Evolutionary conservation across 2,888 invertebrate species (phyloP), one percentile per base, ranked within the genome.

Genomic region (Orchestes rusci): DNA sequence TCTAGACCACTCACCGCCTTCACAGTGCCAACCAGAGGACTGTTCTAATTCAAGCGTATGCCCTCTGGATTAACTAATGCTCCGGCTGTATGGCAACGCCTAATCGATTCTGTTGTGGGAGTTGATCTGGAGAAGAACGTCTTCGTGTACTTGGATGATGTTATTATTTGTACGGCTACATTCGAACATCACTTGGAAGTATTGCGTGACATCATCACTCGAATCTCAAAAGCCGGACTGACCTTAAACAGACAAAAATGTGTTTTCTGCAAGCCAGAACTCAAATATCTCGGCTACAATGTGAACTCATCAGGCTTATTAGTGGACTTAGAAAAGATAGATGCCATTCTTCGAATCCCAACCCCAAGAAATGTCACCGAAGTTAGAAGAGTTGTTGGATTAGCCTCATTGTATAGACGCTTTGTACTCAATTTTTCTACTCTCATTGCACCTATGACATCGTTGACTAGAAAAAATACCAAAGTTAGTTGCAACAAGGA

Each of bases 1-100:
- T 54, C 52, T 3, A 19, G 39, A 4, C 47, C 53, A 10, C 43
- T 53, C 3, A 63, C 61, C 2, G 62, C 61, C 2, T 64, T 61
- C 45, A 54, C 23, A 5, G 23, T 60, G n/a, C 60, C 59, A 0
- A 43, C 43, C 12, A 19, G 56, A 7, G 60, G 60, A 0, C 43
- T 60, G 0, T 59, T 45, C 29, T 55, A 63, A 12, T 65, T 63
- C 32, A 46, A 33, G 1, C 48, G 56, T 0, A 54, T 63, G 57
- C 60, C 63, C 0, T 60, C 62, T 16, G 60, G 59, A 0, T 29
- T 62, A 0, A 44, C 48, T 5, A 56, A 59, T 13, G 50, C 58
- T 0, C 59, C 59, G 1, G 58, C 59, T 1, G 2, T 51, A n/a
- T n/a, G 44, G 37, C 48, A 52, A 16, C 8, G 48, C 1, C 35